phyloP scores from a whole-genome alignment of 1,140 invertebrate genomes.

The Mamestra configurata region DNA sequence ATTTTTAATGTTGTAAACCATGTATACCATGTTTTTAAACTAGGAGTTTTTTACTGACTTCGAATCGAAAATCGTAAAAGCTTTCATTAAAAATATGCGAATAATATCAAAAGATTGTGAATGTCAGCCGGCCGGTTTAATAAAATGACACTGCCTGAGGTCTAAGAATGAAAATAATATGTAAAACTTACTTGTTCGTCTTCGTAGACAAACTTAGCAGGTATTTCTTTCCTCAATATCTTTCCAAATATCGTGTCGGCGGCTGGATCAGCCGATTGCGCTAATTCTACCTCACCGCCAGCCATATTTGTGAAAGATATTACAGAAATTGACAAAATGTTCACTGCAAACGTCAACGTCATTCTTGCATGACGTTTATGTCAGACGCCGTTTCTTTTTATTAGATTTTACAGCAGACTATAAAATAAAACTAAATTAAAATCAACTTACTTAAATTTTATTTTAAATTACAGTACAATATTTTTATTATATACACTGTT shows the following conservation, averaged over 20 bases:
- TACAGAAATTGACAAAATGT: not conserved
- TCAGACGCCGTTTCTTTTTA: not conserved
- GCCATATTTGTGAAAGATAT: conserved; percentile 89
- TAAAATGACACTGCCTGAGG: not conserved
- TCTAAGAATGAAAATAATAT: too few species aligned
- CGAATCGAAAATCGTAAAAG: too few species aligned
- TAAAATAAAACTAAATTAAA: not conserved
- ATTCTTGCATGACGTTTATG: not conserved
- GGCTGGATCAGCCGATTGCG: conserved; percentile 91
- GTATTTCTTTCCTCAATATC: conserved; percentile 98
- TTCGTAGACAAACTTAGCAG: conserved; percentile 98
- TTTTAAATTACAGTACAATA: too few species aligned
- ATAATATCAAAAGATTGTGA: not conserved
- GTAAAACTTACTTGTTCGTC: conserved; percentile 92
- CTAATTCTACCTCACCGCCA: conserved; percentile 92
- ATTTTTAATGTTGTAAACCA: too few species aligned
- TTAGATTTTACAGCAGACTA: not conserved
- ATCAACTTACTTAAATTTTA: not conserved
- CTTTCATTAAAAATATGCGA: too few species aligned
- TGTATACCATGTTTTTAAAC: too few species aligned
- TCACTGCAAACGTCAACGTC: not conserved
- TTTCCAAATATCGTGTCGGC: conserved; percentile 98
- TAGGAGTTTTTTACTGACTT: not conserved
- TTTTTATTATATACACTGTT: not conserved
- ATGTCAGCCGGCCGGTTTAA: conserved; percentile 36